phyloP scores from a whole-genome alignment of 2,113 vertebrate species.

The Austrofundulus limnaeus region DNA sequence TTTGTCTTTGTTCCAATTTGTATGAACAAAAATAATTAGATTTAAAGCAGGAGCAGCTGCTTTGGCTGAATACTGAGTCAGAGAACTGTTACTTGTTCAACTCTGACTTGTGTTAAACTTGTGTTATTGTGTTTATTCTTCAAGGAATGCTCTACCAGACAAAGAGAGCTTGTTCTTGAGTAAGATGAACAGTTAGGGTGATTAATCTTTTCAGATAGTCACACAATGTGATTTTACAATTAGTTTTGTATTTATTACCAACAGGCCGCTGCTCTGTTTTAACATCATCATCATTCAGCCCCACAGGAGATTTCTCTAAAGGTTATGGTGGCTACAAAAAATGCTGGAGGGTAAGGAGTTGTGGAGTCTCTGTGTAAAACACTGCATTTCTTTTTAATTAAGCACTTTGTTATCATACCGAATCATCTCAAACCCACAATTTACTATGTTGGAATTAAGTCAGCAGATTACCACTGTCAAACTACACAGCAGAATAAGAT shows the following conservation, averaged over 20 bases:
- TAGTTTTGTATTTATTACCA: constrained; percentile 45
- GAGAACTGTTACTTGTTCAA: no score
- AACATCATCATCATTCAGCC: constrained; percentile 48
- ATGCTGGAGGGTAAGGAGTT: constrained; percentile 30
- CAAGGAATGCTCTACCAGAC: neutral
- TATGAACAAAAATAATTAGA: no score
- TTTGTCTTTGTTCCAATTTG: no score
- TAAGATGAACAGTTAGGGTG: constrained; percentile 22
- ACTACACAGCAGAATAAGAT: constrained; percentile 52
- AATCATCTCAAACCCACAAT: constrained; percentile 52
- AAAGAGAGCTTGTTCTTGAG: neutral
- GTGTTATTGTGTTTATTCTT: neutral
- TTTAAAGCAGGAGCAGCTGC: no score
- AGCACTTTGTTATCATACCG: constrained; percentile 40
- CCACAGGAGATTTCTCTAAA: constrained; percentile 46
- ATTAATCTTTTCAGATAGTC: constrained; percentile 38
- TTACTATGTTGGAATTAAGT: constrained; percentile 47
- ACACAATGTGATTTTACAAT: constrained; percentile 60
- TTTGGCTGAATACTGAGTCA: no score
- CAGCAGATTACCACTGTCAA: constrained; percentile 31
- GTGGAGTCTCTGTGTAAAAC: constrained; percentile 29
- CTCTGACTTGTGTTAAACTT: no score
- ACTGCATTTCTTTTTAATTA: constrained; percentile 49
- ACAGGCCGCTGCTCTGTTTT: constrained; percentile 56
- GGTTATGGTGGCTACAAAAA: constrained; percentile 12